Percentiles rank a stretch among this genome's conserved stretches.
Evolutionary conservation across 2,888 invertebrate genomes (phyloP).

Genomic region (Limnephilus lunatus): DNA sequence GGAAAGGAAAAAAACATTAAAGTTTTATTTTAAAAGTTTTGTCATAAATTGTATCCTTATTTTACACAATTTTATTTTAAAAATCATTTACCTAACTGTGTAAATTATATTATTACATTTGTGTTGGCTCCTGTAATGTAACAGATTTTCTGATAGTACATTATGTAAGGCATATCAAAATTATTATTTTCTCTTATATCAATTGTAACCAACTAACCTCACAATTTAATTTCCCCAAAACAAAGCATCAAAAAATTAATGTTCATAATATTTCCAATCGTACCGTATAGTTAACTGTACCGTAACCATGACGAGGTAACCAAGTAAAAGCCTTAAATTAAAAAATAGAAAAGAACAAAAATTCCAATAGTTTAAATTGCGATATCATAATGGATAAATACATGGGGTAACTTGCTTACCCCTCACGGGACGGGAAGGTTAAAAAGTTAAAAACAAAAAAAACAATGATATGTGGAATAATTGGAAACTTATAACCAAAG

Average conservation of each 20-base stretch:
- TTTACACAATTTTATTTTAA: background rate
- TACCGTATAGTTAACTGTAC: too few relatives aligned
- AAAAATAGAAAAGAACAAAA: too few relatives aligned
- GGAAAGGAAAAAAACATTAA: background rate
- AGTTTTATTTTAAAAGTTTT: background rate
- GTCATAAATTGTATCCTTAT: background rate
- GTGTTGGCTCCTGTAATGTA: background rate
- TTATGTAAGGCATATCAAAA: too few relatives aligned
- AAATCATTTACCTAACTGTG: background rate
- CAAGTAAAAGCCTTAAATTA: background rate
- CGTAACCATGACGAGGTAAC: background rate
- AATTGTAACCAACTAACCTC: background rate
- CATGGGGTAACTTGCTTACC: background rate
- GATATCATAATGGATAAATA: background rate
- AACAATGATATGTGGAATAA: background rate
- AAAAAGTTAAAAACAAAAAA: background rate
- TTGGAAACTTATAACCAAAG: background rate
- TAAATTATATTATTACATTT: background rate
- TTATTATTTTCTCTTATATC: background rate
- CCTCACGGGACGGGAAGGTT: background rate
- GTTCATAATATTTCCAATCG: background rate
- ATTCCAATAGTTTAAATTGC: too few relatives aligned
- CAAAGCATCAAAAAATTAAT: background rate
- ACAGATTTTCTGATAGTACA: background rate
- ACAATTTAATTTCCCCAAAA: background rate